Evolutionary conservation across 2,888 invertebrate species (phyloP).

Genomic region (Andrena bicolor): DNA sequence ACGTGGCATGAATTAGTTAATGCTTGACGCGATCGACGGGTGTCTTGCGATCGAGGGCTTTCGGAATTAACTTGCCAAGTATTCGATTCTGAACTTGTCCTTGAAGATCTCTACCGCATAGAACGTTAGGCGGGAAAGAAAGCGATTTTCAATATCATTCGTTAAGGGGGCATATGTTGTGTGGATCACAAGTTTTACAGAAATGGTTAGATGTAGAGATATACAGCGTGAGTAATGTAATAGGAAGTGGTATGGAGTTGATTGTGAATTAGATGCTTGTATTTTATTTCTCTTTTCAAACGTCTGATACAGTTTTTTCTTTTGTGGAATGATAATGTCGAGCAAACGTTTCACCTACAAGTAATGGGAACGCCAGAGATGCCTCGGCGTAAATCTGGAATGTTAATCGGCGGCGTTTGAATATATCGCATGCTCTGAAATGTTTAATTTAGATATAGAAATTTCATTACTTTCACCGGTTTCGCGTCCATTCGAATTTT

Average conservation of each 20-base stretch:
- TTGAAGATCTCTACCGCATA: too few species aligned
- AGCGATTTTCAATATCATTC: too few species aligned
- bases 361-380: constrained; percentile 95
- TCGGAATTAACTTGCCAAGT: too few species aligned
- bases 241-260: background rate
- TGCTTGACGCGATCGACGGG: background rate
- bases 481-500: constrained; percentile 95
- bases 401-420: constrained; percentile 28
- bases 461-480: constrained; percentile 91
- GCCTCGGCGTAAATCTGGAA: constrained; percentile 95
- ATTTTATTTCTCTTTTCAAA: constrained; percentile 61
- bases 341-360: constrained; percentile 98
- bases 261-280: constrained; percentile 19
- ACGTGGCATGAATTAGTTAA: background rate
- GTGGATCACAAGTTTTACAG: too few species aligned
- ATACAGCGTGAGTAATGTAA: background rate
- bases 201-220: background rate
- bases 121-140: too few species aligned
- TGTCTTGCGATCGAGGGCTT: too few species aligned
- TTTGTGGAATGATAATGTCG: constrained; percentile 76
- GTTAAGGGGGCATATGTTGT: too few species aligned
- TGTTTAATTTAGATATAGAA: background rate
- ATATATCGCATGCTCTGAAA: background rate
- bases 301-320: constrained; percentile 75
- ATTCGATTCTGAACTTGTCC: too few species aligned